Base-by-base conservation (phyloP, 2,797 vertebrate genomes). In the Anguilla megastoma region DNA sequence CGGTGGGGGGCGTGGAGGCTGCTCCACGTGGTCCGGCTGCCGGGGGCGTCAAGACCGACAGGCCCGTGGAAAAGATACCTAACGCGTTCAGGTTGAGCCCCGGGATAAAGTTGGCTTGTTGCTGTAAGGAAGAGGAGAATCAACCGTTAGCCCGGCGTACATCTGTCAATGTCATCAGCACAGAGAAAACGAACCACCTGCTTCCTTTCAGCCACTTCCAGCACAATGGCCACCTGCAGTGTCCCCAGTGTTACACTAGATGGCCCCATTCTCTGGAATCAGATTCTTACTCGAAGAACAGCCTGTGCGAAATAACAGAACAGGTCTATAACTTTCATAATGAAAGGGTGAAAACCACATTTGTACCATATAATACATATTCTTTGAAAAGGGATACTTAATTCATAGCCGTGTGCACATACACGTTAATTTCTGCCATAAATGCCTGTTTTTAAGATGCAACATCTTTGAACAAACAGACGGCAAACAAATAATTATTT, bases 91-190 rank as follows among this genome's bases (percentile, higher is more conserved):
- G 96, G 94, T 98, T 98, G 94, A 99, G 93, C 83, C 98, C 98
- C 0, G 98, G 97, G 93, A 99, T 99, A 92, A 99, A 94, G 94
- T 96, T 98, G 95, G 97, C 96, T 95, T 99, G 98, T 95, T 99
- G 98, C 98, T 99, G 93, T 45, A 21, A 58, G 27, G 2, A 30
- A 79, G 12, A 30, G 10, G 50, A 60, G 16, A 56, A 52, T 84
- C 18, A n/a, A n/a, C 50, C 50, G 10, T 76, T 60, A 63, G 45
- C 36, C 63, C 41, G 58, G 14, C 14, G 45, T n/a, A 50, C 45
- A 3, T 50, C 41, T 10, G 18, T 48, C 79, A 45, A 16, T 7
- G 16, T 36, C 48, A 76, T 52, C 45, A 8, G 36, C 18, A n/a
- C 79, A 82, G 79, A 8, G 10, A 82, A 82, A 16, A 80, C 2